Conservation (phyloP, 35 echinoderm and acorn worm genomes). For the Lytechinus pictus region DNA sequence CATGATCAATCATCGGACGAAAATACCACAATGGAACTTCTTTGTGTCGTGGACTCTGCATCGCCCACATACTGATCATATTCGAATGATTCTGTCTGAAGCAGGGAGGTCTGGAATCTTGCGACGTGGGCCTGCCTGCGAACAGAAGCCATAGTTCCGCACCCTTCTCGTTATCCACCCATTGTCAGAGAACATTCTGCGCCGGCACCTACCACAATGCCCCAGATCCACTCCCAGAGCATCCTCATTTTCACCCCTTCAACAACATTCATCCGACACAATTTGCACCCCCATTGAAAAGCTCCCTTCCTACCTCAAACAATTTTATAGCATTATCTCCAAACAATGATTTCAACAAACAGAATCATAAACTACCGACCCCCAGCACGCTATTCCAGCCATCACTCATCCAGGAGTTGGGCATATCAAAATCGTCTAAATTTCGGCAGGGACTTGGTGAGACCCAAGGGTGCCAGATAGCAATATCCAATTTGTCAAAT, state of each 20-base stretch:
- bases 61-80: not conserved
- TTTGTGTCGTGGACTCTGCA: not conserved
- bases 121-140: not conserved
- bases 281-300: not conserved
- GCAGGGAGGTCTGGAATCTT: not conserved
- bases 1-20: not conserved
- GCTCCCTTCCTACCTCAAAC: not conserved
- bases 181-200: not conserved
- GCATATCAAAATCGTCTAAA: not conserved
- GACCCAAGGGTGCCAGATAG: not conserved
- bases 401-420: not conserved
- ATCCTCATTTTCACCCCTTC: not conserved
- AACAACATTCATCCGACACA: not conserved
- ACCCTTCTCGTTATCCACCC: not conserved
- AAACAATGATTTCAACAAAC: not conserved
- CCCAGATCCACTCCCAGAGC: not conserved
- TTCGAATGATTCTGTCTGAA: not conserved
- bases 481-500: slow-evolving; percentile 14
- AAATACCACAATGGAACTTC: not conserved
- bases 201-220: not conserved
- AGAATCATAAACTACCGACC: not conserved
- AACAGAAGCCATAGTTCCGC: not conserved
- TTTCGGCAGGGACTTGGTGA: not conserved
- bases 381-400: not conserved
- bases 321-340: not conserved